Conservation (phyloP, 1,140 invertebrate genomes). For the Drosophila arawakana region DNA sequence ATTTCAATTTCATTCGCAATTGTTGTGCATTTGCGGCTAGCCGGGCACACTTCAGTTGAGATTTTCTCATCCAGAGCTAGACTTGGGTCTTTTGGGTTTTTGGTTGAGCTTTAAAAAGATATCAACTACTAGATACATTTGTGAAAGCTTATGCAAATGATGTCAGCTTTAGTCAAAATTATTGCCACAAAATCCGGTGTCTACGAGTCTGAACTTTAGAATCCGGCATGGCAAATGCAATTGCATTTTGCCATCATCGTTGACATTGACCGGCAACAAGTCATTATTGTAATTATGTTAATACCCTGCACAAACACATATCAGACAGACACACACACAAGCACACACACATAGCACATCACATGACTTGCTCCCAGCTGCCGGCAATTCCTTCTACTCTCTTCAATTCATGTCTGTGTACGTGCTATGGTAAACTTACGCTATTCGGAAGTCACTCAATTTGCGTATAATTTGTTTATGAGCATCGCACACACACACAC, state of each 20-base stretch:
- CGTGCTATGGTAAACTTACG: slow-evolving; percentile 46
- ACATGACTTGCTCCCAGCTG: slow-evolving; percentile 5
- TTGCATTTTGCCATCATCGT: slow-evolving; percentile 33
- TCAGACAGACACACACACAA: not conserved
- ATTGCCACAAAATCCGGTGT: slow-evolving; percentile 47
- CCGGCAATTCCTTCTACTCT: not conserved
- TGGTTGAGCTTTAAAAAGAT: slow-evolving; percentile 26
- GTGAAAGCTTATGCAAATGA: slow-evolving; percentile 40
- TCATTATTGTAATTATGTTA: slow-evolving; percentile 81
- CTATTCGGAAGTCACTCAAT: slow-evolving; percentile 67
- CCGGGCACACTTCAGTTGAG: slow-evolving; percentile 17
- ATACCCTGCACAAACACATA: slow-evolving; percentile 38
- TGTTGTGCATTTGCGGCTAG: slow-evolving; percentile 67
- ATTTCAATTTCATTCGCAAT: slow-evolving; percentile 29
- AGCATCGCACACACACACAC: slow-evolving; percentile 55
- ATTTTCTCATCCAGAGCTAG: not conserved
- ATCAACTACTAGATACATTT: not conserved
- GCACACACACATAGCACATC: slow-evolving; percentile 12
- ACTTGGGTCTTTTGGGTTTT: not conserved
- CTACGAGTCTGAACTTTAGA: not conserved
- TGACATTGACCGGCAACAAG: slow-evolving; percentile 65
- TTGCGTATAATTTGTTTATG: slow-evolving; percentile 81
- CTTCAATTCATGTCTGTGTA: not conserved
- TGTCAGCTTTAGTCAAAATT: slow-evolving; percentile 42
- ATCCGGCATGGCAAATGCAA: slow-evolving; percentile 10